A percentile compares a stretch with the other conserved stretches of the same genome.
Conservation (phyloP, 1,140 invertebrate species). For the Aculops lycopersici region DNA sequence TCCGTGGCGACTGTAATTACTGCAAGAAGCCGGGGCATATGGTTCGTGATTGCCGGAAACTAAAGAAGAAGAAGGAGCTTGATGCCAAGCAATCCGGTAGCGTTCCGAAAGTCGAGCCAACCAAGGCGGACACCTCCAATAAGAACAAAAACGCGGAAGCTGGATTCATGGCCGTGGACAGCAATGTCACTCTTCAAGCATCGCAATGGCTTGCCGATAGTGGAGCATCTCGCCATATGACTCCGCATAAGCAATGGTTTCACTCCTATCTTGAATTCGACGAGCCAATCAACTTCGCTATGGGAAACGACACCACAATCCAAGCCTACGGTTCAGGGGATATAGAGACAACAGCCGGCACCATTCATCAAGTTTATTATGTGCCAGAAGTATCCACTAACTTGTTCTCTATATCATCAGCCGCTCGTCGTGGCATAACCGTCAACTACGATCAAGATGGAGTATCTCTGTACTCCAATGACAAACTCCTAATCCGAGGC, state of each 20-base stretch:
- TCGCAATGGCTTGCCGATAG: background rate
- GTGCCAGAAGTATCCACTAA: background rate
- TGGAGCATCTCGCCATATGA: background rate
- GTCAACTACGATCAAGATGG: too few species aligned
- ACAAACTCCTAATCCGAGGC: too few species aligned
- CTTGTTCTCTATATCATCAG: background rate
- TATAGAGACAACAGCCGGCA: background rate
- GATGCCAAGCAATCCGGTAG: background rate
- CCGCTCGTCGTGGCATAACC: background rate
- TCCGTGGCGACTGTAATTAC: background rate
- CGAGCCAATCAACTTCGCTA: background rate
- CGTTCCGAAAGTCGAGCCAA: background rate
- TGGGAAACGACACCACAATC: background rate
- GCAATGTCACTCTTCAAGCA: background rate
- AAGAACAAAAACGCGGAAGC: background rate
- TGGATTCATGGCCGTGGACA: background rate
- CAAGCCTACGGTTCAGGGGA: slow-evolving; percentile 3
- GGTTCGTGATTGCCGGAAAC: too few species aligned
- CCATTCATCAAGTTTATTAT: slow-evolving; percentile 2
- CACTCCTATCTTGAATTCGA: background rate
- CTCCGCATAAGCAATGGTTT: background rate
- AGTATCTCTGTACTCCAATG: too few species aligned
- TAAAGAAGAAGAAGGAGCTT: too few species aligned
- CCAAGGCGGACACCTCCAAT: background rate
- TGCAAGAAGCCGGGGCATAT: background rate